A percentile compares a stretch with the other conserved stretches of the same genome.
These are phyloP conservation scores for Chelonia mydas DNA, from an alignment of 2,797 vertebrate genomes.

Conservation along the genomic window DNA sequence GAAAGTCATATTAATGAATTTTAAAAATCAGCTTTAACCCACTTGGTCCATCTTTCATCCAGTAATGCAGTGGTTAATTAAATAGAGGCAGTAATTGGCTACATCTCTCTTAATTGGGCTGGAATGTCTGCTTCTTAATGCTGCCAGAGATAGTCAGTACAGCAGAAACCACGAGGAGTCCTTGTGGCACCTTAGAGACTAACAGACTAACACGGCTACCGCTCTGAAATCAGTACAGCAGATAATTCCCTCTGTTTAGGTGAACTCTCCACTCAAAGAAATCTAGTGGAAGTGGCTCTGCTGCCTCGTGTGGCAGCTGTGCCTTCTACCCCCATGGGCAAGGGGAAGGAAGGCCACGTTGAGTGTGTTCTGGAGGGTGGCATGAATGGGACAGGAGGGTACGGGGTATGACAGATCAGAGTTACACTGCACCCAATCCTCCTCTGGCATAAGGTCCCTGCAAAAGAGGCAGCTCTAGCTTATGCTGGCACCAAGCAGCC, in stretches of 20 bases:
- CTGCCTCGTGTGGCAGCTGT: background rate
- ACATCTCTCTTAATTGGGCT: background rate
- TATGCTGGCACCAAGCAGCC: background rate
- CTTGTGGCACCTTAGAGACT: no score
- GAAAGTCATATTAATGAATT: background rate
- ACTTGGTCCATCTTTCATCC: background rate
- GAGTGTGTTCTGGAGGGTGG: background rate
- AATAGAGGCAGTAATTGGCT: fast-evolving
- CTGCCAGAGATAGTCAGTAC: background rate
- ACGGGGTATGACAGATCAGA: background rate
- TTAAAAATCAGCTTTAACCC: background rate
- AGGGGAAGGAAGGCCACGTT: background rate
- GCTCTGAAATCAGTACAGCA: background rate
- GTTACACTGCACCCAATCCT: background rate
- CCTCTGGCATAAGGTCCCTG: background rate
- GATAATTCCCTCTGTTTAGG: fast-evolving
- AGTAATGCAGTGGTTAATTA: background rate
- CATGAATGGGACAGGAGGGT: background rate
- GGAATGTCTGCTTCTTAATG: background rate
- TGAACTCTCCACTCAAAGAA: fast-evolving
- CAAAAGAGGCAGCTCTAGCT: background rate
- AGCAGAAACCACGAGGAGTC: fast-evolving
- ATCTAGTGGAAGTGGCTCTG: background rate
- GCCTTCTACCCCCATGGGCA: background rate
- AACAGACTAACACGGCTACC: no score